Conservation (phyloP, 2,113 vertebrate genomes). For the Otocyon megalotis region DNA sequence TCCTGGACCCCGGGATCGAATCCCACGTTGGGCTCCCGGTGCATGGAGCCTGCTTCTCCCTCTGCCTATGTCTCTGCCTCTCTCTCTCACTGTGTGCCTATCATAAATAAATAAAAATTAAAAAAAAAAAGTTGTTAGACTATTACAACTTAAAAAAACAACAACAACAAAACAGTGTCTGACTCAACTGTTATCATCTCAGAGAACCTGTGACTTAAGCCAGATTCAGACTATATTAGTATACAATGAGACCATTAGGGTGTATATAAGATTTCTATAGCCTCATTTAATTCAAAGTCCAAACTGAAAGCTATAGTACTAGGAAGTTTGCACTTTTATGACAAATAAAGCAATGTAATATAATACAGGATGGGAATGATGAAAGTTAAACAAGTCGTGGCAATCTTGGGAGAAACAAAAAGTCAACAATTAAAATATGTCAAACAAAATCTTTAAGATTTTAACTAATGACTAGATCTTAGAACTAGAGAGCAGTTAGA, state of each 20-base stretch:
- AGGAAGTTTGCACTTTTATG: slow-evolving; percentile 68
- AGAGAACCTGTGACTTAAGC: slow-evolving; percentile 41
- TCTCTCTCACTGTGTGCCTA: too few relatives aligned
- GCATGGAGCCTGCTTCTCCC: too few relatives aligned
- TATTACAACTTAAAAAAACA: too few relatives aligned
- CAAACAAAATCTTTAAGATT: slow-evolving; percentile 51
- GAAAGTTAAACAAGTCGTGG: slow-evolving; percentile 60
- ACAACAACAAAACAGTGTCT: background rate
- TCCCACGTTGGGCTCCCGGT: too few relatives aligned
- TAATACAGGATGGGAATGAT: slow-evolving; percentile 68
- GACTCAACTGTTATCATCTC: background rate
- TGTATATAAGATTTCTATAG: slow-evolving; percentile 20
- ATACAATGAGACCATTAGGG: slow-evolving; percentile 4
- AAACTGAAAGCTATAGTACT: slow-evolving; percentile 61
- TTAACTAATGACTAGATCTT: slow-evolving; percentile 19
- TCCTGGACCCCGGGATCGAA: too few relatives aligned
- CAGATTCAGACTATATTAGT: slow-evolving; percentile 4
- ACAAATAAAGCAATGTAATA: slow-evolving; percentile 51
- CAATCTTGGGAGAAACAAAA: slow-evolving; percentile 18
- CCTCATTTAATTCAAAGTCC: slow-evolving; percentile 63
- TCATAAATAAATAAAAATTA: too few relatives aligned
- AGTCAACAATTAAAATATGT: slow-evolving; percentile 54
- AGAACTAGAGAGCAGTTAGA: background rate
- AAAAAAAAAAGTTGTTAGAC: too few relatives aligned
- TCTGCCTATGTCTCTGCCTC: too few relatives aligned